Percentiles rank a stretch among this genome's conserved stretches.
Evolutionary conservation across 2,888 invertebrate genomes (phyloP).

Genomic region (Tetragnatha montana): DNA sequence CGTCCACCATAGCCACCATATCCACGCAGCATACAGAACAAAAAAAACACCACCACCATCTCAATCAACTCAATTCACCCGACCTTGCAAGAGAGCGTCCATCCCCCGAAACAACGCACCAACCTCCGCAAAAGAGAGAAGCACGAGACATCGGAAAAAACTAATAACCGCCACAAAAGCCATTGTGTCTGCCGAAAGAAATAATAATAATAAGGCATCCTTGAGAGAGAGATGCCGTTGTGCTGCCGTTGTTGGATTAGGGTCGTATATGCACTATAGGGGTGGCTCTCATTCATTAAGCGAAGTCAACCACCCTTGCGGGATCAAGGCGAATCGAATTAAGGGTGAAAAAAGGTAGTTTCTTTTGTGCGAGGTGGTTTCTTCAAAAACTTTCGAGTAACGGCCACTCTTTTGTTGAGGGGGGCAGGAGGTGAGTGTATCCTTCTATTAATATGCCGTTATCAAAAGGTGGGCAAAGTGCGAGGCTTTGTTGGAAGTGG

Average conservation of each 20-base stretch:
- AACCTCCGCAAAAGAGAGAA: conserved; percentile 12
- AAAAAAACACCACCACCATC: neutral
- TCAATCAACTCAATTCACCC: conserved; percentile 24
- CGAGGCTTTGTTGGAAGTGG: neutral
- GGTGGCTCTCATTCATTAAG: conserved; percentile 65
- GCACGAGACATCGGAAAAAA: conserved; percentile 9
- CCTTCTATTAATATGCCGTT: conserved; percentile 47
- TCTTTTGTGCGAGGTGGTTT: conserved; percentile 37
- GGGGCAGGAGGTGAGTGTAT: conserved; percentile 28
- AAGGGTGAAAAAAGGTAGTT: neutral
- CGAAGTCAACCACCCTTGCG: conserved; percentile 61
- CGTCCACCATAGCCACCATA: too few species aligned
- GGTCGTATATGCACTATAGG: conserved; percentile 34
- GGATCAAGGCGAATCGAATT: conserved; percentile 49
- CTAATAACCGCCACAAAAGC: conserved; percentile 14
- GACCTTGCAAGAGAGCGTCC: too few species aligned
- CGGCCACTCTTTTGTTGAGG: conserved; percentile 51
- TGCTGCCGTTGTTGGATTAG: conserved; percentile 36
- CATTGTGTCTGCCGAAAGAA: conserved; percentile 23
- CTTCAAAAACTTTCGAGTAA: conserved; percentile 27
- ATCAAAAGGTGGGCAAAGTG: neutral
- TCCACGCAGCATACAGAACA: too few species aligned
- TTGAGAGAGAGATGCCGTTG: conserved; percentile 9
- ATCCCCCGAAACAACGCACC: neutral
- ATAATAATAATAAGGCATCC: neutral